Base-by-base conservation (phyloP, 53 echinoderm and acorn worm genomes). In the Astropecten irregularis region DNA sequence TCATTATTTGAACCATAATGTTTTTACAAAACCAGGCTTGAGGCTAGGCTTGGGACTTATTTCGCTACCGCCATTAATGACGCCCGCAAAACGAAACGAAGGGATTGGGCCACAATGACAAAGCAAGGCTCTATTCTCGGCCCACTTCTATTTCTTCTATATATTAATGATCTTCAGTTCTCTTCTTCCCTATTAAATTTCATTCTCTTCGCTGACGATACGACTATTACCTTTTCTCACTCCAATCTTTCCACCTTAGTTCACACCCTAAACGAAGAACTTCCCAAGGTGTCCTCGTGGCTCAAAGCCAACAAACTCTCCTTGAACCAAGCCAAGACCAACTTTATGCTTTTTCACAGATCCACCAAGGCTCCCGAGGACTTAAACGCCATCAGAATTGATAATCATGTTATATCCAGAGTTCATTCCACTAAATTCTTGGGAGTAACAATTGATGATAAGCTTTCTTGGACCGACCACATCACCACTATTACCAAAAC, bases 41-140 rank as follows among this genome's bases (percentile, higher is more conserved):
- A n/a, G n/a, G n/a, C n/a, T n/a, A n/a, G n/a, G n/a, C n/a, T n/a
- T n/a, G n/a, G n/a, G n/a, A n/a, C n/a, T n/a, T n/a, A n/a, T n/a
- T n/a, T n/a, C n/a, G n/a, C n/a, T n/a, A n/a, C n/a, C n/a, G n/a
- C n/a, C n/a, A n/a, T n/a, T n/a, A n/a, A n/a, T n/a, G n/a, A n/a
- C n/a, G n/a, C n/a, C n/a, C n/a, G n/a, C n/a, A n/a, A n/a, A n/a
- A n/a, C n/a, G n/a, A n/a, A n/a, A n/a, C n/a, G n/a, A n/a, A n/a
- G n/a, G n/a, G n/a, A n/a, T n/a, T n/a, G n/a, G n/a, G n/a, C n/a
- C n/a, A n/a, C n/a, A n/a, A n/a, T n/a, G n/a, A n/a, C n/a, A n/a
- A n/a, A n/a, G n/a, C 71, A n/a, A 35, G 71, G 71, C 18, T 51
- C 71, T 3, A 71, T 71, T 6, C 71, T 71, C 50, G 52, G 71